Evolutionary conservation across 2,797 vertebrate species (phyloP).

Genomic region (Muscicapa comitata): DNA sequence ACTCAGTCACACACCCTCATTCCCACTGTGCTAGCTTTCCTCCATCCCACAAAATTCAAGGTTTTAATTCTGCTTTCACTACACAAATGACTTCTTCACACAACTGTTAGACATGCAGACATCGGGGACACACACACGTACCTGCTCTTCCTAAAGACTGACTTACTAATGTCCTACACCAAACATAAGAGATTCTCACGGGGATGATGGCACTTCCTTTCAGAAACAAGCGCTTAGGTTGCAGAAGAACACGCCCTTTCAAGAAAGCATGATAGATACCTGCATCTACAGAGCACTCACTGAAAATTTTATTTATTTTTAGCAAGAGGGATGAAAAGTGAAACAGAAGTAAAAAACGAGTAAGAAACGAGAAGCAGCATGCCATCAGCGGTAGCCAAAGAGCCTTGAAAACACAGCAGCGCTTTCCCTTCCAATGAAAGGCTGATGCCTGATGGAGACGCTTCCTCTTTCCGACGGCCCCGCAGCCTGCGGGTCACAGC

Average conservation of each 20-base stretch:
- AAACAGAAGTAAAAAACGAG: not conserved
- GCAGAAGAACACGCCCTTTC: not conserved
- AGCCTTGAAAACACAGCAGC: not conserved
- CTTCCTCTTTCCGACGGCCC: not conserved
- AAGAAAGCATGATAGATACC: not conserved
- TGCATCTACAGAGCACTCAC: not conserved
- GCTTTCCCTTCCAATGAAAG: not conserved
- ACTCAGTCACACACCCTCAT: not conserved
- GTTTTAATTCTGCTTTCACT: not conserved
- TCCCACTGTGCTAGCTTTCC: not conserved
- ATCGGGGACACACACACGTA: not conserved
- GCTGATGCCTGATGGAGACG: accelerated
- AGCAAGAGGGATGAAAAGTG: not conserved
- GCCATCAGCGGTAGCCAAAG: accelerated
- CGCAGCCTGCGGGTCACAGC: not conserved
- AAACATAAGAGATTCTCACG: not conserved
- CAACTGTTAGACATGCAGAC: not conserved
- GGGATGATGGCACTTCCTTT: accelerated
- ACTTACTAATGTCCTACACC: not conserved
- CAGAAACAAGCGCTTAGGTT: not conserved
- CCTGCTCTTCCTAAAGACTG: not conserved
- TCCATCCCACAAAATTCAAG: not conserved
- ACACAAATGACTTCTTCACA: not conserved
- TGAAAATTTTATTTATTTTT: not conserved
- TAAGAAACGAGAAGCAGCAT: not conserved